phyloP scores from a whole-genome alignment of 2,888 invertebrate species.

The Apodemia zela region DNA sequence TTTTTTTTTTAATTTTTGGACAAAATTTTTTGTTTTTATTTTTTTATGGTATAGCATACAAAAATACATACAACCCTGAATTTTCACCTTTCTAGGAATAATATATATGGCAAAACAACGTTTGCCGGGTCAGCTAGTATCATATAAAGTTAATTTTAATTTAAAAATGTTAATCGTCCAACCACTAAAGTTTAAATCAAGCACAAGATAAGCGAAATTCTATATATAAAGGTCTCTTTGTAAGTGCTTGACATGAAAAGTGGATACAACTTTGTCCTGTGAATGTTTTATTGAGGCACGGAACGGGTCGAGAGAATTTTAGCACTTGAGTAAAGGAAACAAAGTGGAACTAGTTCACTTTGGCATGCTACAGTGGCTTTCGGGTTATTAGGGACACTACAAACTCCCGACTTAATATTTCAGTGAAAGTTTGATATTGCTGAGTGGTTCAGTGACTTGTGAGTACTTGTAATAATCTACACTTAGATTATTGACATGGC shows the following conservation, averaged over 20 bases:
- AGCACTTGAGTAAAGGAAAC: constrained; percentile 26
- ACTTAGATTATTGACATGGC: too few relatives aligned
- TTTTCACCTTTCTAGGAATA: too few relatives aligned
- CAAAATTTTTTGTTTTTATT: too few relatives aligned
- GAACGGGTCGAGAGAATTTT: constrained; percentile 29
- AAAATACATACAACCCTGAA: too few relatives aligned
- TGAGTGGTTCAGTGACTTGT: not conserved
- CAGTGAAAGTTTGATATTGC: too few relatives aligned
- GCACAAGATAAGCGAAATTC: not conserved
- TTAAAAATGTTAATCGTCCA: not conserved
- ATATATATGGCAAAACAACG: too few relatives aligned
- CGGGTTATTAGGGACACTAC: constrained; percentile 1
- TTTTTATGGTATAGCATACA: too few relatives aligned
- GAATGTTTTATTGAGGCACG: constrained; percentile 31
- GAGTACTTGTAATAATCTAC: not conserved
- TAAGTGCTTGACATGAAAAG: constrained; percentile 29
- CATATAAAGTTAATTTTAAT: too few relatives aligned
- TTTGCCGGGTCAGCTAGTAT: too few relatives aligned
- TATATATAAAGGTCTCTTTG: constrained; percentile 14
- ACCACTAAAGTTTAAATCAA: not conserved
- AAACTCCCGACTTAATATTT: too few relatives aligned
- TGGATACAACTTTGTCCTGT: constrained; percentile 30
- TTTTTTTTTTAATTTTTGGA: too few relatives aligned
- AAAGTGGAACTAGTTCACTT: constrained; percentile 30
- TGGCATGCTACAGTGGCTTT: constrained; percentile 19